Evolutionary conservation across 1,140 invertebrate species (phyloP).

Genomic region (Nasonia vitripennis): DNA sequence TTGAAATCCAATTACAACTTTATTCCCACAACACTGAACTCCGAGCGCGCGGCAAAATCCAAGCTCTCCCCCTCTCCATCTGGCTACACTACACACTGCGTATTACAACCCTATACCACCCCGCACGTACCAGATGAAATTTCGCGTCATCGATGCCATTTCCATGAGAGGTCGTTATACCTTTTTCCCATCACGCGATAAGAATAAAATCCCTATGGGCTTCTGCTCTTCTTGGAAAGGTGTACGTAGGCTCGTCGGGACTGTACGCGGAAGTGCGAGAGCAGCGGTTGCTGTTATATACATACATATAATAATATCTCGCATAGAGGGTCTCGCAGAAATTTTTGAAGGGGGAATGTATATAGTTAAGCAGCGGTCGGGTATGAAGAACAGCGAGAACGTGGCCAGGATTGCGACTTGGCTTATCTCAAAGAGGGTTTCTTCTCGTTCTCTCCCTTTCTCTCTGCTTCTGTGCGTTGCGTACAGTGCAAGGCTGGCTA

Average conservation of each 20-base stretch:
- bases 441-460: not conserved
- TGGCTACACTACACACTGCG: too few relatives aligned
- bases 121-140: conserved; percentile 1
- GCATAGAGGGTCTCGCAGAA: not conserved
- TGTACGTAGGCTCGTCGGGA: not conserved
- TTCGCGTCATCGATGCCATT: not conserved
- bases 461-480: not conserved
- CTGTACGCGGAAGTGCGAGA: not conserved
- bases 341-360: not conserved
- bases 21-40: too few relatives aligned
- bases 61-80: too few relatives aligned
- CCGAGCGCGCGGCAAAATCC: too few relatives aligned
- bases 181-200: not conserved
- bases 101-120: too few relatives aligned
- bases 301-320: not conserved
- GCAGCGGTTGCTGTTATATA: not conserved
- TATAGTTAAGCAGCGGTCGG: not conserved
- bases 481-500: not conserved
- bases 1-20: too few relatives aligned
- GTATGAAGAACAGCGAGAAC: conserved; percentile 27
- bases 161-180: not conserved
- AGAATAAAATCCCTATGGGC: not conserved
- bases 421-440: conserved; percentile 22
- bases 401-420: conserved; percentile 31
- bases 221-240: too few relatives aligned